These are phyloP conservation scores for Labroides dimidiatus DNA, from an alignment of 2,797 vertebrate genomes.

Conservation along the genomic window DNA sequence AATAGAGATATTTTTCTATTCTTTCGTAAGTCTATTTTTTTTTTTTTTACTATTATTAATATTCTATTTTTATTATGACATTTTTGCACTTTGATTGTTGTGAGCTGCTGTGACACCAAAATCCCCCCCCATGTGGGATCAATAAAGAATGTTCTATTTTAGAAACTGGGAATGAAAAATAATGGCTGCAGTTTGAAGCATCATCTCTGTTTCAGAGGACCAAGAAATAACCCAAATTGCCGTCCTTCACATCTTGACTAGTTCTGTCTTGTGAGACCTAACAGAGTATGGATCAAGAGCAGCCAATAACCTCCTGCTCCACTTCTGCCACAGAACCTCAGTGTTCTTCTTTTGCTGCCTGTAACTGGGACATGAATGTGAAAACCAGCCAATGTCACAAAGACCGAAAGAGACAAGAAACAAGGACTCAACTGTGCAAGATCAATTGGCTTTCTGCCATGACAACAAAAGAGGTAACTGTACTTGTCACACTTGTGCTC, in stretches of 20 bases:
- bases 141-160: no score
- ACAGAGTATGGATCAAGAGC: neutral
- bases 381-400: neutral
- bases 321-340: neutral
- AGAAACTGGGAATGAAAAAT: neutral
- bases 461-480: neutral
- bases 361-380: neutral
- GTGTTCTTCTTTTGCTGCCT: neutral
- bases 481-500: neutral
- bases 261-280: conserved; percentile 1
- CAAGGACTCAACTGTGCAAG: conserved; percentile 20
- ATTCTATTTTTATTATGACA: no score
- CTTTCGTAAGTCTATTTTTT: no score
- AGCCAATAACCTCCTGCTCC: conserved; percentile 10
- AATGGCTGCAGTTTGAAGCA: conserved; percentile 1
- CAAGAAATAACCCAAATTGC: neutral
- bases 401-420: conserved; percentile 10
- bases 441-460: neutral
- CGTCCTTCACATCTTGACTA: conserved; percentile 4
- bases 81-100: no score
- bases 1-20: no score
- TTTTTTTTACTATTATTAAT: no score
- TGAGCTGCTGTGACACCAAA: no score
- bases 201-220: conserved; percentile 4
- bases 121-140: no score